Evolutionary conservation across 2,888 invertebrate genomes (phyloP), one percentile per base, ranked within the genome.

Genomic region (Belgica antarctica): DNA sequence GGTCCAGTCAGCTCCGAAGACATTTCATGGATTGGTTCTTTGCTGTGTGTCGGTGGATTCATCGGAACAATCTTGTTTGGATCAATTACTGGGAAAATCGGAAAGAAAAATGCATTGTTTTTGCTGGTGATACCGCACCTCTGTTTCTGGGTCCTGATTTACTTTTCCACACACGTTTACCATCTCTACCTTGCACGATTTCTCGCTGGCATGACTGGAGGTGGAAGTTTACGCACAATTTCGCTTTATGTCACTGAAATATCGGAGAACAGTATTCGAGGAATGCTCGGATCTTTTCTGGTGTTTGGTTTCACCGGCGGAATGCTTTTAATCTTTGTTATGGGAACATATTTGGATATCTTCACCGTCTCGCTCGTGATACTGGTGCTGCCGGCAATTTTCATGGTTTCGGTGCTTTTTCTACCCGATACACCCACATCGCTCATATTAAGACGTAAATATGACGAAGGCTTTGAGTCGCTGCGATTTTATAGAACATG

Each of bases 211-310:
- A 31, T 77, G 8, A 76, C 77, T 1, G 79, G 79, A 7, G 80
- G 80, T 17, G 80, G 78, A 17, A 66, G 75, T 22, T 77, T 75
- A 24, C 72, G 77, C 4, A 75, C 76, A 0, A 69, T 79, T 57
- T 79, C 80, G 25, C 75, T 79, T 17, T 80, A 76, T 61, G 75
- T 79, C 10, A 75, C 78, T 0, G 80, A 80, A 75, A 80, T 80
- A 24, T 74, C 79, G 0, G 77, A 78, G 72, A 75, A 52, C 27
- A 52, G 63, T n/a, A 10, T 63, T 10, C 7, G 62, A 52, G 62
- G 61, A 25, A 22, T 15, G 10, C 57, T 73, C 4, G 72, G 73
- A 25, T 72, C 73, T 17, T 57, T 71, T 17, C 19, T 72, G 12
- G 68, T 72, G 27, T 61, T 73, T 2, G 34, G 71, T 2, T 66